Evolutionary conservation across 2,113 vertebrate species (phyloP).

Genomic region (Panthera leo): DNA sequence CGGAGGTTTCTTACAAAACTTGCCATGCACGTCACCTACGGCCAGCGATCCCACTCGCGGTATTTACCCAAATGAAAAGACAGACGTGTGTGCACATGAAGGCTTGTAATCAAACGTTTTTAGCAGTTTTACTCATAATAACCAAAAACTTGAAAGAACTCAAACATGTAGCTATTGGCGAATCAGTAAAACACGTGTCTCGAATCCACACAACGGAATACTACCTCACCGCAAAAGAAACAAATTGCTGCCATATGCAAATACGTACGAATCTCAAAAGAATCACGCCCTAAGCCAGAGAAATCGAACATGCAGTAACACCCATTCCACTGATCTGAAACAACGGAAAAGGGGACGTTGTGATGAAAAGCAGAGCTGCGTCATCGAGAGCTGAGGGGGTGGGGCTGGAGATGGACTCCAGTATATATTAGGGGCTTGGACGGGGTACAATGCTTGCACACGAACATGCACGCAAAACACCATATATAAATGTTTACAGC

Average conservation of each 20-base stretch:
- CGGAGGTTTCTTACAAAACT: background rate
- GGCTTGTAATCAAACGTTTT: background rate
- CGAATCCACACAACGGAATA: too few species aligned
- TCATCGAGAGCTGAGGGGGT: background rate
- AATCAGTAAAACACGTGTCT: background rate
- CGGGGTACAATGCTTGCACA: background rate
- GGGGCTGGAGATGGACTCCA: too few species aligned
- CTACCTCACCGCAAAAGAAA: background rate
- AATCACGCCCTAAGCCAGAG: background rate
- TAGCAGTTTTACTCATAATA: background rate
- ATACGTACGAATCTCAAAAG: background rate
- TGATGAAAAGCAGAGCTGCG: too few species aligned
- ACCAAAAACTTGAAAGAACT: background rate
- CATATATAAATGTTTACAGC: fast-evolving
- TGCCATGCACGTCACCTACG: fast-evolving
- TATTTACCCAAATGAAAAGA: background rate
- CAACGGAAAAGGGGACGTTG: background rate
- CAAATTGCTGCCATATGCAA: background rate
- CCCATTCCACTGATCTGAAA: background rate
- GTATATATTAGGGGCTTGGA: too few species aligned
- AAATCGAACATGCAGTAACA: background rate
- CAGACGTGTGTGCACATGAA: background rate
- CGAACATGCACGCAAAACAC: fast-evolving
- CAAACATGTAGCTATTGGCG: too few species aligned
- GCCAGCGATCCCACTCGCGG: background rate